phyloP scores from a whole-genome alignment of 1,140 invertebrate genomes.

The Geopemphigus sp. region DNA sequence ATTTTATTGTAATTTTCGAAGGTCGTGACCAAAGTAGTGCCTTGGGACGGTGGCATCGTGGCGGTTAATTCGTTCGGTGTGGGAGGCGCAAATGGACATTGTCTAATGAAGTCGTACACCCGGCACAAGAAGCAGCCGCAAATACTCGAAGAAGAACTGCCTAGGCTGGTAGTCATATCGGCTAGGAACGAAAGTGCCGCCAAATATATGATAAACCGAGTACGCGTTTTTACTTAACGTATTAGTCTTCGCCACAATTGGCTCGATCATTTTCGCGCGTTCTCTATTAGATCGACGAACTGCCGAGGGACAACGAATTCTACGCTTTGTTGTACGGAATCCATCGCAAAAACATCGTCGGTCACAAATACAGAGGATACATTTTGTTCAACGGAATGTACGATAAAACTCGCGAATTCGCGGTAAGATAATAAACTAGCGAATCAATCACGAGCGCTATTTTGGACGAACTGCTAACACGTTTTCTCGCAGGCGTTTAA shows the following conservation, averaged over 20 bases:
- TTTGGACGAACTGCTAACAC: neutral
- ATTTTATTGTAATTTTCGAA: conserved; percentile 25
- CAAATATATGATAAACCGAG: conserved; percentile 47
- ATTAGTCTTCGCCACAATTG: no score
- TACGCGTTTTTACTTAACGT: neutral
- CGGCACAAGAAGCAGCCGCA: conserved; percentile 51
- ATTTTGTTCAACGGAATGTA: conserved; percentile 61
- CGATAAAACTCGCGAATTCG: conserved; percentile 5
- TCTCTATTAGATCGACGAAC: conserved; percentile 18
- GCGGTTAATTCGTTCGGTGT: conserved; percentile 73
- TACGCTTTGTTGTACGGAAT: conserved; percentile 56
- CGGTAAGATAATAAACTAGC: neutral
- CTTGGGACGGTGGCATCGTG: conserved; percentile 62
- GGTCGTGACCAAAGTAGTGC: conserved; percentile 61
- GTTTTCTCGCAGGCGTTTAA: conserved; percentile 56
- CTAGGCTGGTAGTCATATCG: conserved; percentile 52
- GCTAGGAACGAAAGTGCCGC: conserved; percentile 50
- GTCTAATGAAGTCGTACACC: conserved; percentile 59
- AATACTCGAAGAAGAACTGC: conserved; percentile 50
- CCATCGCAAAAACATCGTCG: conserved; percentile 53
- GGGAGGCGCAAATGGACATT: conserved; percentile 67
- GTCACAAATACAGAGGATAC: conserved; percentile 62
- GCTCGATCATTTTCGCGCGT: no score
- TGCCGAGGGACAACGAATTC: conserved; percentile 48
- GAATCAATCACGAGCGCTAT: neutral